Percentiles rank a stretch among this genome's conserved stretches.
Evolutionary conservation across 2,797 vertebrate genomes (phyloP).

Genomic region (Poecilia wingei): DNA sequence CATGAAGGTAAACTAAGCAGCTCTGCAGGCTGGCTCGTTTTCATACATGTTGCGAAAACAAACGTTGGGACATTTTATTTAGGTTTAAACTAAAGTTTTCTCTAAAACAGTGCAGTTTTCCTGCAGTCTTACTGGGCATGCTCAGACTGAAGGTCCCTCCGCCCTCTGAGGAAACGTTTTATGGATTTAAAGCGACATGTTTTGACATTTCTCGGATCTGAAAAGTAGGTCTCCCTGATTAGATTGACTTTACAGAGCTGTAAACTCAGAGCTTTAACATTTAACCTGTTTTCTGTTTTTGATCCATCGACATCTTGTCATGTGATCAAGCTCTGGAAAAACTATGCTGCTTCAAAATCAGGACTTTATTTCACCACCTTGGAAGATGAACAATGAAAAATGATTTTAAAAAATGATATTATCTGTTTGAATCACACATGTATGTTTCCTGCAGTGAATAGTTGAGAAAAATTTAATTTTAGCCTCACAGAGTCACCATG

Average conservation of each 20-base stretch:
- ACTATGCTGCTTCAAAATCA: background rate
- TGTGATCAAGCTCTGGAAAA: background rate
- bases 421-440: background rate
- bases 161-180: background rate
- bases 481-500: too few species aligned
- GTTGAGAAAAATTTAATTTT: background rate
- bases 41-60: background rate
- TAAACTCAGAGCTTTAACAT: slow-evolving; percentile 10
- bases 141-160: background rate
- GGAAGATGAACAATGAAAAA: background rate
- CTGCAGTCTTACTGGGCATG: background rate
- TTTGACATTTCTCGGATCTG: background rate
- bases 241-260: background rate
- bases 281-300: slow-evolving; percentile 13
- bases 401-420: background rate
- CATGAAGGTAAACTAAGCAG: background rate
- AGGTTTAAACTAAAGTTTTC: background rate
- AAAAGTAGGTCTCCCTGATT: background rate
- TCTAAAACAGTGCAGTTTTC: background rate
- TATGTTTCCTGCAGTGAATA: background rate
- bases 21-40: background rate
- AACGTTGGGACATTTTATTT: background rate
- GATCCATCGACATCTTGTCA: background rate
- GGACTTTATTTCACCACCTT: background rate
- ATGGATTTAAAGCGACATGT: background rate